Evolutionary conservation across 1,140 invertebrate genomes (phyloP), one percentile per base, ranked within the genome.

Genomic region (Cotesia chilonis): DNA sequence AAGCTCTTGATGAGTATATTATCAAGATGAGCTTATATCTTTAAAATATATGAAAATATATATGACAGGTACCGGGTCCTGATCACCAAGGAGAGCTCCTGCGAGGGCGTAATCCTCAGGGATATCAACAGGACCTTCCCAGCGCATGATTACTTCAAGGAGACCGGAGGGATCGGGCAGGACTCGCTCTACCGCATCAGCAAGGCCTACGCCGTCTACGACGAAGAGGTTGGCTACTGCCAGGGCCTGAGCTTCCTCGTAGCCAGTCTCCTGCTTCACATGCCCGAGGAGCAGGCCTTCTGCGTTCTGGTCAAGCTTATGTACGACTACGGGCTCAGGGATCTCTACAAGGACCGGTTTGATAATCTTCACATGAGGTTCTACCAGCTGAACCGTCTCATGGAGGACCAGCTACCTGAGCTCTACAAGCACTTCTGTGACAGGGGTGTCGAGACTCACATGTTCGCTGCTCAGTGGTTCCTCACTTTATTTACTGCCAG

Each of bases 401-500:
- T 99, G 89, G 94, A 98, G 93, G 97, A 99, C 85, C 95, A 98
- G 85, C 83, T 98, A 63, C 92, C 93, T 0, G 95, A 98, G 75
- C 85, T 99, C 55, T 94, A 93, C 80, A 91, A 92, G 73, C 98
- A 99, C 87, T 99, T 99, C 87, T 89, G 89, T 75, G 93, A 95
- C 81, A 91, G 96, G 81, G 94, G 94, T 52, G 92, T 99, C 59
- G 98, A 99, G 87, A 94, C 96, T 68, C 98, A 99, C 87, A 99
- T 99, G 98, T 99, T 96, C 87, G 98, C 97, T 28, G 97, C 95
- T 41, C 98, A 99, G 88, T 99, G 98, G 98, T 99, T 99, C 89
- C 91, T 99, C 28, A 99, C 98, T 0, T 88, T 99, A 10, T 99
- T 98, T 87, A 99, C 98, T 3, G 97, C 98, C 12, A 94, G 98